These are phyloP conservation scores for Periophthalmus magnuspinnatus DNA, from an alignment of 2,797 vertebrate genomes.

Conservation along the genomic window DNA sequence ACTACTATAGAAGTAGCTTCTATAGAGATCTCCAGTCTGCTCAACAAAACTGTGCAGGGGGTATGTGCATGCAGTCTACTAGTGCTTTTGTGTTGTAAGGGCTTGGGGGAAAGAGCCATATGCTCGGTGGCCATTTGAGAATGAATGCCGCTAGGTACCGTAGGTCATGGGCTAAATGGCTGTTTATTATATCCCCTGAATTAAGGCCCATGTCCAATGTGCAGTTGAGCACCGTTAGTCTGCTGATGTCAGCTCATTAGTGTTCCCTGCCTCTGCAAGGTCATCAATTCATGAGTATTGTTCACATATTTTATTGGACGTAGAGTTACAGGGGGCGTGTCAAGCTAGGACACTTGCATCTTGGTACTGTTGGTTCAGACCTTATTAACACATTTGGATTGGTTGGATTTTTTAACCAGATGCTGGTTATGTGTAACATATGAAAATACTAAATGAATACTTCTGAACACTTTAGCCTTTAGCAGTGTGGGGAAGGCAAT, in stretches of 20 bases:
- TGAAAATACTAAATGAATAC: too few relatives aligned
- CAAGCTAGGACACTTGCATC: neutral
- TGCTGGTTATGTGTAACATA: too few relatives aligned
- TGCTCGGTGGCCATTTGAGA: conserved; percentile 48
- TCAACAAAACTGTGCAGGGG: conserved; percentile 30
- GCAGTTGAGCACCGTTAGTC: conserved; percentile 51
- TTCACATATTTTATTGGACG: conserved; percentile 23
- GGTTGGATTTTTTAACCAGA: too few relatives aligned
- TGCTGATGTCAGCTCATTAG: conserved; percentile 70
- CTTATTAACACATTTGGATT: too few relatives aligned
- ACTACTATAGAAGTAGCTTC: conserved; percentile 47
- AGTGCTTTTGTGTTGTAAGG: conserved; percentile 50
- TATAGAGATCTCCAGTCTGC: conserved; percentile 30
- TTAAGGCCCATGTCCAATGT: conserved; percentile 46
- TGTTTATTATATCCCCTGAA: conserved; percentile 52
- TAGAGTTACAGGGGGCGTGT: conserved; percentile 1
- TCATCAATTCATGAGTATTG: conserved; percentile 42
- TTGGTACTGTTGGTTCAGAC: too few relatives aligned
- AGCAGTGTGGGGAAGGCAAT: too few relatives aligned
- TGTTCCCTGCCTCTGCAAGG: conserved; percentile 45
- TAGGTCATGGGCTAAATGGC: conserved; percentile 53
- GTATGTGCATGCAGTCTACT: conserved; percentile 29
- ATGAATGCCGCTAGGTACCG: conserved; percentile 53
- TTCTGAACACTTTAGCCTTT: too few relatives aligned
- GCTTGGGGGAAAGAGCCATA: conserved; percentile 38